phyloP scores from a whole-genome alignment of 2,888 invertebrate species.

The Microctonus aethiopoides region DNA sequence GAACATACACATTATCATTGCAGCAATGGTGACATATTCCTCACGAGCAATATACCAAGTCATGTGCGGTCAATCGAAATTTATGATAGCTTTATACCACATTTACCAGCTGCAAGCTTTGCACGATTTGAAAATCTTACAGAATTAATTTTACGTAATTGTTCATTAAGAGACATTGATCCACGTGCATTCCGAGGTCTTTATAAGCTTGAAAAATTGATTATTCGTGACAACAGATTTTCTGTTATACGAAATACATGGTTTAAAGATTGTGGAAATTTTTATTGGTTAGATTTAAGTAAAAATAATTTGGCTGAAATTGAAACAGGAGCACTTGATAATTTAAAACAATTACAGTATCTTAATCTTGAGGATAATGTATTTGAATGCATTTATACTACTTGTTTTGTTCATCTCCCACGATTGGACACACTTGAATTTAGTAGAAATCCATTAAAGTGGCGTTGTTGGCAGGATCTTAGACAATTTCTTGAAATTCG shows the following conservation, averaged over 20 bases:
- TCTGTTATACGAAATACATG: conserved; percentile 44
- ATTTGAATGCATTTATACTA: conserved; percentile 53
- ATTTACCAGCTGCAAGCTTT: conserved; percentile 42
- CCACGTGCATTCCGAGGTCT: conserved; percentile 47
- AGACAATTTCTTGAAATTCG: conserved; percentile 51
- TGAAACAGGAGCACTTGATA: conserved; percentile 47
- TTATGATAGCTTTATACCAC: conserved; percentile 48
- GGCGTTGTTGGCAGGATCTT: conserved; percentile 54
- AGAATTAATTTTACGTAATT: conserved; percentile 50
- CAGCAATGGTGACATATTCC: conserved; percentile 45
- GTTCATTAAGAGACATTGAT: conserved; percentile 47
- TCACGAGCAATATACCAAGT: conserved; percentile 46
- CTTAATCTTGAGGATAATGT: conserved; percentile 55
- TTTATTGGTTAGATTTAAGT: conserved; percentile 49
- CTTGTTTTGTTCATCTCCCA: conserved; percentile 48
- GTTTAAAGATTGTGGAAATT: conserved; percentile 42
- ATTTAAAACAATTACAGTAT: conserved; percentile 45
- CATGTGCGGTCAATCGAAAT: conserved; percentile 51
- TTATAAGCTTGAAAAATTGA: conserved; percentile 41
- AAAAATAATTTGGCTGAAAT: conserved; percentile 52
- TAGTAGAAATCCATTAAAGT: conserved; percentile 53
- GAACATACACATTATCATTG: conserved; percentile 44
- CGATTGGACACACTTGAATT: conserved; percentile 49
- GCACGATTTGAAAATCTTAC: conserved; percentile 44
- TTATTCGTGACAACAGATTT: conserved; percentile 51